These are phyloP conservation scores for Porites australiensis DNA, from an alignment of 64 coral and sea anemone genomes.

Conservation along the genomic window DNA sequence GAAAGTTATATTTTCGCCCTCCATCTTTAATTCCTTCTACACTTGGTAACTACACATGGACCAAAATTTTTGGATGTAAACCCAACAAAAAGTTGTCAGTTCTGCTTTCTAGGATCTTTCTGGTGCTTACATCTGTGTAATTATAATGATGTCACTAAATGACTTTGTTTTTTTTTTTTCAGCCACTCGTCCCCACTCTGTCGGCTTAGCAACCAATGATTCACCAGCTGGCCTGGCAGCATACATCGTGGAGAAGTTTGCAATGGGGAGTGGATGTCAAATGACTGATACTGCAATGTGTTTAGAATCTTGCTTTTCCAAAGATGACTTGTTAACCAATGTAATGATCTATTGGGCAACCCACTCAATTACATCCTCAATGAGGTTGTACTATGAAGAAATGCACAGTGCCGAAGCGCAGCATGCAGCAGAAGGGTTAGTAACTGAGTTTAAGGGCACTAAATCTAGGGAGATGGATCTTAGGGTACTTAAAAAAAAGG, in stretches of 20 bases:
- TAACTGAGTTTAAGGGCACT: background rate
- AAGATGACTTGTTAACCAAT: conserved; percentile 95
- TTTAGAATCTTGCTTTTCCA: conserved; percentile 85
- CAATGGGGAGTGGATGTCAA: conserved; percentile 70
- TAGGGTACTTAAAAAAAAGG: too few relatives aligned
- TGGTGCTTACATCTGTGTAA: too few relatives aligned
- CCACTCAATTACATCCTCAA: conserved; percentile 77
- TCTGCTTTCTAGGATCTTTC: too few relatives aligned
- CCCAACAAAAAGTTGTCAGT: too few relatives aligned
- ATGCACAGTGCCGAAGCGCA: background rate
- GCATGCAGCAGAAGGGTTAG: background rate
- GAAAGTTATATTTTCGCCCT: too few relatives aligned
- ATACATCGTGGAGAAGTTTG: conserved; percentile 95
- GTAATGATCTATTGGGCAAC: conserved; percentile 98
- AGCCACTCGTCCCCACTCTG: conserved; percentile 90
- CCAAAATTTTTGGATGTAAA: too few relatives aligned
- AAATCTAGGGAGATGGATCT: background rate
- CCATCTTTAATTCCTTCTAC: too few relatives aligned
- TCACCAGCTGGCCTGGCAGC: conserved; percentile 93
- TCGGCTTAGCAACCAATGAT: conserved; percentile 77
- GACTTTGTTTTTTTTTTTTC: conserved; percentile 11
- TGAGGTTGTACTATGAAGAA: conserved; percentile 85
- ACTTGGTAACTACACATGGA: too few relatives aligned
- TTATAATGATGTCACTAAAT: too few relatives aligned
- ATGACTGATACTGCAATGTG: conserved; percentile 62